Base-by-base conservation (phyloP, 2,888 invertebrate genomes). In the Eupeodes latifasciatus region DNA sequence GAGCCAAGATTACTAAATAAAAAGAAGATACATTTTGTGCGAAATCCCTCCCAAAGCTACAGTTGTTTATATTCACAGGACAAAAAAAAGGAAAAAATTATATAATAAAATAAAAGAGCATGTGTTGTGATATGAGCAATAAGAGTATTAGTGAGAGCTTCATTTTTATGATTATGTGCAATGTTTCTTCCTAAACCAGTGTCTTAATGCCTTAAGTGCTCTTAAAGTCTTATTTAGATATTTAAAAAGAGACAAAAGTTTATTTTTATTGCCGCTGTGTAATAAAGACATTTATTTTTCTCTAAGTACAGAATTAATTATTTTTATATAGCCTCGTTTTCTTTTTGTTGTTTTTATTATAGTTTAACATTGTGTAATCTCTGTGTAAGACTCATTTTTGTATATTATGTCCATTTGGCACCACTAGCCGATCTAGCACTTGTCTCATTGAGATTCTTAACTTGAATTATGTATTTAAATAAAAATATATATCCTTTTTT, bases 121-220 rank as follows among this genome's bases (percentile, higher is more conserved):
- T 69, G 53, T 66, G 36, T 66, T 64, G 36, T 71, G 27, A 27
- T 71, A 36, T 62, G 71, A 57, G 64, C 77, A 51, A 53, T 76
- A 61, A 49, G 62, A 82, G 78, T 74, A 51, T 71, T 71, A 71
- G 55, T 40, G 71, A 71, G 71, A 71, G 71, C 59, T 83, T 79
- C 44, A 40, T 61, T 74, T 79, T 84, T 84, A 79, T 84, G 75
- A 74, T 79, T 61, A 66, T 74, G 67, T 79, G 79, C 84, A 83
- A 72, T 83, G 59, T 78, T 40, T 19, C 64, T 71, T 72, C 62
- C 16, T 1, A 16, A 62, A 62, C 19, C 16, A 72, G 55, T 79
- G 40, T 44, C 64, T 71, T 64, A 69, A 77, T 71, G 59, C 57
- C 51, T 72, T 40, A 67, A 83, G 62, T 78, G 27, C 78, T 59